Evolutionary conservation across 2,888 invertebrate genomes (phyloP), one percentile per base, ranked within the genome.

Genomic region (Tetranychus piercei): DNA sequence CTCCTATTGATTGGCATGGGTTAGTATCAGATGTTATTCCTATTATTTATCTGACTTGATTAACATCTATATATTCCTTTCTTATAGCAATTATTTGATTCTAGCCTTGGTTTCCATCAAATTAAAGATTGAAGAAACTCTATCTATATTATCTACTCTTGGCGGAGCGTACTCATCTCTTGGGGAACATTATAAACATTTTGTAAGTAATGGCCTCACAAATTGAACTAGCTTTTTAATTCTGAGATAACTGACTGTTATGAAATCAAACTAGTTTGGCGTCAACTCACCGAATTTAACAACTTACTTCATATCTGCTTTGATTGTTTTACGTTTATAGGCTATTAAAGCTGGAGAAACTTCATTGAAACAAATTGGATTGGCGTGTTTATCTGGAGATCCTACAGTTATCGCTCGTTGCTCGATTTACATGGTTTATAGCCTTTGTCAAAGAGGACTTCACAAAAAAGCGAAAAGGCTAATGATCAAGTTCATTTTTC

Each of bases 111-210:
- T 71, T 71, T 44, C n/a, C 9, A 44, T 43, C 11, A 43, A 44
- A 15, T 43, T 44, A 11, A 11, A 71, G 15, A 20, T 71, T n/a
- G 71, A 71, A 71, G 71, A 71, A 71, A 44, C 20, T 15, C 20
- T 71, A 8, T 71, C 71, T 5, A 43, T 71, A 4, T 4, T 97
- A 43, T 96, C 95, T 23, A 96, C 97, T 0, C 85, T 97, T 20
- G 97, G 96, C 3, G 96, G 96, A 72, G 96, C 94, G 1, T 96
- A 91, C 83, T 96, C 96, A 2, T 91, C 95, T 1, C 85, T 97
- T 74, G 97, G 96, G 1, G 84, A 85, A 74, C 84, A 87, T 80
- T 92, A 89, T 84, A 91, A 90, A 85, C 77, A 80, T 75, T 82
- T 80, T 80, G 83, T 82, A 79, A 79, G 82, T 75, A 4, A 15